These are phyloP conservation scores for Bombus affinis DNA, from an alignment of 1,140 invertebrate genomes.

Conservation along the genomic window DNA sequence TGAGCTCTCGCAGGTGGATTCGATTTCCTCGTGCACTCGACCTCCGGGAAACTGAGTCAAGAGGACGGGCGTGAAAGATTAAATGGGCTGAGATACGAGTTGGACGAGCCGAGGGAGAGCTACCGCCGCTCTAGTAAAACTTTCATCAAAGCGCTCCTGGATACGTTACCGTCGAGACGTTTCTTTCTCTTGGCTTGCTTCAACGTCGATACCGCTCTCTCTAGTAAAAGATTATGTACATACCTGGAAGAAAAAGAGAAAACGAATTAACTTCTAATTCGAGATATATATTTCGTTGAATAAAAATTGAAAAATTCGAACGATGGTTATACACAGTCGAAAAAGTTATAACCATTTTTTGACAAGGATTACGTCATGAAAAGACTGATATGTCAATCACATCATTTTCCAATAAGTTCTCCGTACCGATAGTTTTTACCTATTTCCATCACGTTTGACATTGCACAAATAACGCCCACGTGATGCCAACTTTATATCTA, in stretches of 20 bases:
- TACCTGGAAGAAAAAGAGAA: conserved; percentile 63
- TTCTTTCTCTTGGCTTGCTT: neutral
- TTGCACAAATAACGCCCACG: neutral
- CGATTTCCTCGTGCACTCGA: conserved; percentile 55
- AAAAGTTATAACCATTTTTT: neutral
- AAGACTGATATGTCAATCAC: neutral
- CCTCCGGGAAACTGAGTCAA: conserved; percentile 55
- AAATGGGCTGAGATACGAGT: conserved; percentile 52
- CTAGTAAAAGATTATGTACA: neutral
- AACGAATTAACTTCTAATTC: conserved; percentile 28
- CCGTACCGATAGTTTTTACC: neutral
- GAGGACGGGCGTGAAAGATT: conserved; percentile 48
- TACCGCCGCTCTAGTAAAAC: conserved; percentile 14
- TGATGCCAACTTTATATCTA: neutral
- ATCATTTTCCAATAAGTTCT: neutral
- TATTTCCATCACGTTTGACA: neutral
- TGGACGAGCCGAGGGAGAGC: conserved; percentile 14
- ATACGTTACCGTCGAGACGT: conserved; percentile 19
- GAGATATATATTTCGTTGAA: neutral
- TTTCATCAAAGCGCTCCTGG: conserved; percentile 34
- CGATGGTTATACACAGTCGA: neutral
- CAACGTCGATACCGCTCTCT: neutral
- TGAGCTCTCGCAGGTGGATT: conserved; percentile 46
- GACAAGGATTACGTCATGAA: neutral
- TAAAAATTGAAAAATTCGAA: neutral